Base-by-base conservation (phyloP, 1,140 invertebrate species). In the Drosophila lacteicornis region DNA sequence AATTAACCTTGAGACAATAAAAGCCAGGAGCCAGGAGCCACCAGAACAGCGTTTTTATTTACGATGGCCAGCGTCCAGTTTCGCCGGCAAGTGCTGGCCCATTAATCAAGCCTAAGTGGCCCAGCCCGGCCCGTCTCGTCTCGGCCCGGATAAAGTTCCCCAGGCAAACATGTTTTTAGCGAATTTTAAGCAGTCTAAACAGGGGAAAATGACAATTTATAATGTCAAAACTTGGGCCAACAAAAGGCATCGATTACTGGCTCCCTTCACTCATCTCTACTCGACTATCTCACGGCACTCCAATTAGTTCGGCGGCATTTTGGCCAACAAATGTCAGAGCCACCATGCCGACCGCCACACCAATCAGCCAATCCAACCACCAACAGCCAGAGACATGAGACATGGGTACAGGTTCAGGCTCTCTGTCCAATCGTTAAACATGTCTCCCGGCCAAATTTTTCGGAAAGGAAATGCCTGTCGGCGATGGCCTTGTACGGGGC, bases 1-100 rank as follows among this genome's bases (percentile, higher is more conserved):
- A 87, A 88, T 88, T 87, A 87, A 84, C 83, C 83, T 84, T 88
- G 83, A 84, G 74, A 88, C 83, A 87, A 88, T 88, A 88, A 88
- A 87, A 77, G 46, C 65, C 45, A 69, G 65, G 51, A 45, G 36
- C 27, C 9, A 19, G 36, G 12, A 17, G n/a, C 36, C 36, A 25
- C 17, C 50, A 36, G 17, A 53, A 33, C 19, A 33, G 12, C 56
- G 22, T 51, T 70, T 57, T 74, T 74, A 74, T 73, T 74, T 74
- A 73, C 70, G 65, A 68, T 50, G 68, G 38, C 68, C 70, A 60
- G 67, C 55, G 46, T 73, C 61, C 62, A 43, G 66, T 43, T 63
- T 51, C 17, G 70, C 56, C 69, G 60, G 67, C 63, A 82, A 76
- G 71, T 75, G 69, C 36, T 57, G 79, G 74, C 84, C 78, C 84